Conservation (phyloP, 1,140 invertebrate species). For the Drosophila repleta region DNA sequence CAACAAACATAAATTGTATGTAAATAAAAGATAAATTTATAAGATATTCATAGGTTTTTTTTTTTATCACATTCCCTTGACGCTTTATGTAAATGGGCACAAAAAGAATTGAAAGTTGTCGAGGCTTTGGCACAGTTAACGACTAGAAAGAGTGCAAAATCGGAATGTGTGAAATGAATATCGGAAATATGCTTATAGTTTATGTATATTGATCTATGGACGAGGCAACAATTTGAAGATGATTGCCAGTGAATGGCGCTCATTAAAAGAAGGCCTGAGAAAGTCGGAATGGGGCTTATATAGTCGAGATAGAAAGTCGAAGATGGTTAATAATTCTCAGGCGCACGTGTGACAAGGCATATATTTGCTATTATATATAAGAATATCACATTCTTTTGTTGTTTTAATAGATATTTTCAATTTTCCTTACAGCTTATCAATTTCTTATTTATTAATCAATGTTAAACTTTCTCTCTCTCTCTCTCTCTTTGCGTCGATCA, state of each 20-base stretch:
- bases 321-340: not conserved
- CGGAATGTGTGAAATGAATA: conserved; percentile 26
- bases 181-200: conserved; percentile 43
- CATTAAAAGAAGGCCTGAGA: conserved; percentile 25
- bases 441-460: not conserved
- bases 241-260: conserved; percentile 38
- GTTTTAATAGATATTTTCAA: not conserved
- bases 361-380: no score
- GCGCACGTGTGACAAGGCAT: not conserved
- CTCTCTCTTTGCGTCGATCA: not conserved
- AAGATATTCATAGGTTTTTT: conserved; percentile 21
- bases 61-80: conserved; percentile 24
- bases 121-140: conserved; percentile 55
- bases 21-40: conserved; percentile 1
- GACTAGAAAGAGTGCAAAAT: conserved; percentile 51
- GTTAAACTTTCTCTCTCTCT: not conserved
- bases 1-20: not conserved
- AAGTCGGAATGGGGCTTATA: not conserved
- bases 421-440: not conserved
- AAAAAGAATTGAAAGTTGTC: conserved; percentile 66
- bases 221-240: conserved; percentile 7
- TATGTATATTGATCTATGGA: conserved; percentile 25
- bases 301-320: not conserved
- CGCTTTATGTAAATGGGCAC: conserved; percentile 53
- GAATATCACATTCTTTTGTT: no score